A percentile compares a stretch with the other conserved stretches of the same genome.
phyloP scores from a whole-genome alignment of 2,888 invertebrate species.

The Elysia crispata region DNA sequence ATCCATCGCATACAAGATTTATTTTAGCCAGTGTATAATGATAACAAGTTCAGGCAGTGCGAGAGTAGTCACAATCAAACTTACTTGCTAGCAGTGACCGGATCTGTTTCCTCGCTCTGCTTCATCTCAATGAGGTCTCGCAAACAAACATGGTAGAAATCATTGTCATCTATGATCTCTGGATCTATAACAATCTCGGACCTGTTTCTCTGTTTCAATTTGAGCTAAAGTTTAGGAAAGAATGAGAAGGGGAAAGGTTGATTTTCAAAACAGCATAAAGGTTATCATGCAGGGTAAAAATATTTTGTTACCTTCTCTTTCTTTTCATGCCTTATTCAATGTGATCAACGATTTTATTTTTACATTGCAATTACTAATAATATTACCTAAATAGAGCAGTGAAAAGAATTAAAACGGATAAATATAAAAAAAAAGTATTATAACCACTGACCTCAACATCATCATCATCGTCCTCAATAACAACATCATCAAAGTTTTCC shows the following conservation, averaged over 20 bases:
- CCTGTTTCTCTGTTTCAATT: conserved; percentile 31
- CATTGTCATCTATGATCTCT: conserved; percentile 97
- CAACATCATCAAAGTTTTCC: conserved; percentile 18
- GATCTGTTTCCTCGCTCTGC: conserved; percentile 89
- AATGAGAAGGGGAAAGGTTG: background rate
- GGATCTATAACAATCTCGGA: conserved; percentile 77
- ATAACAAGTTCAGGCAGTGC: no score
- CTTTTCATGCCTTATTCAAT: no score
- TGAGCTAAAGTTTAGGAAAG: conserved; percentile 11
- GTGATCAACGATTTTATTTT: no score
- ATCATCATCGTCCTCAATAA: conserved; percentile 44
- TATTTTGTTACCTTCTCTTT: background rate
- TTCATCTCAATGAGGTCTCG: conserved; percentile 95
- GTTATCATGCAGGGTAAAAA: no score
- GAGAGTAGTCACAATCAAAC: no score
- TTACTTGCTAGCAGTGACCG: conserved; percentile 86
- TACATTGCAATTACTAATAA: no score
- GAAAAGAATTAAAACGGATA: no score
- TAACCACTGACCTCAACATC: conserved; percentile 39
- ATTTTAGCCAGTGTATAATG: no score
- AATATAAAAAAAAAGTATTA: no score
- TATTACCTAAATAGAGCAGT: no score
- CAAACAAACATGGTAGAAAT: conserved; percentile 96
- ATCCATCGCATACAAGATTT: no score
- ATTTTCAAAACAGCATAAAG: background rate